Evolutionary conservation across 2,797 vertebrate genomes (phyloP), one percentile per base, ranked within the genome.

Genomic region (Petrocephalus sullivani): DNA sequence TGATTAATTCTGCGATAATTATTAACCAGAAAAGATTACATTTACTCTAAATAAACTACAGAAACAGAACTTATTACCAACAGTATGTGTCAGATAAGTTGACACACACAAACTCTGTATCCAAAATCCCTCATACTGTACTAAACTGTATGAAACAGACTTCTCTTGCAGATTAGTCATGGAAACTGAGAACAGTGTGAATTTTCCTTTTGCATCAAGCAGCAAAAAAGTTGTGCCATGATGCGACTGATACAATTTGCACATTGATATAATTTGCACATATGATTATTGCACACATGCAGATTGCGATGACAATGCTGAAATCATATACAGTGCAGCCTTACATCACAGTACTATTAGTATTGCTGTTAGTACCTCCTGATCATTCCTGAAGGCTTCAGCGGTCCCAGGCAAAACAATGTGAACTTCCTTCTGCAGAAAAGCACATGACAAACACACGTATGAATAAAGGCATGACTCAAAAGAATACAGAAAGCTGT

Each of bases 361-460:
- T 82, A 10, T 51, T 82, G 56, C 49, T 19, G 21, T 19, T 21
- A 37, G 89, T 93, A 97, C 96, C 95, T 97, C 96, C 89, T 97
- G 92, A 89, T 96, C 96, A 89, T 90, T 89, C 61, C 90, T 93
- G 89, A 92, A 90, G 84, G 85, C 88, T 61, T 87, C 92, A 87
- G 91, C 90, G 90, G 75, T 3, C 9, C 90, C 87, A 81, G 92
- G 16, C 37, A 92, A 92, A 89, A 91, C 41, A 19, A 81, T 86
- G 85, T 87, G 82, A 64, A 46, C 81, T 89, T 91, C 89, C 89
- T 87, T 90, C 96, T 96, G 91, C 58, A 93, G 93, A 4, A 67
- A 90, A 90, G 92, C 90, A 89, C 90, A 91, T 19, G 16, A 49
- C 71, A 57, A 5, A 88, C 58, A 83, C 56, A 16, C n/a, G 8